A percentile compares a stretch with the other conserved stretches of the same genome.
phyloP scores from a whole-genome alignment of 2,797 vertebrate species.

The Acrocephalus scirpaceus region DNA sequence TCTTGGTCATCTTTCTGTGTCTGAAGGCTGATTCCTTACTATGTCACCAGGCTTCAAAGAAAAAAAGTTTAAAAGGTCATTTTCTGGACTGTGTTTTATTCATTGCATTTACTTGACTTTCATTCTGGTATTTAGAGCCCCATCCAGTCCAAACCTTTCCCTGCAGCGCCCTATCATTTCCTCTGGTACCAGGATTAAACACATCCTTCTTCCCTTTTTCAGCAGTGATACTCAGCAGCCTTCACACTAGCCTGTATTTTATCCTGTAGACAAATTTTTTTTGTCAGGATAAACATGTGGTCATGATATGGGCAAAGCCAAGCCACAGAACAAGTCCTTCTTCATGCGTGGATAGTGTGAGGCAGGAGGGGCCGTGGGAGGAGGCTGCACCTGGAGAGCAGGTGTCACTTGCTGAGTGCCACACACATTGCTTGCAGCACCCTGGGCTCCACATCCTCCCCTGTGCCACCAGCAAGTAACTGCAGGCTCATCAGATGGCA shows the following conservation, averaged over 20 bases:
- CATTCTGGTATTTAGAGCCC: not conserved
- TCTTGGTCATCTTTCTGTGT: not conserved
- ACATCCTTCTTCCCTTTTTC: not conserved
- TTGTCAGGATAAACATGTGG: not conserved
- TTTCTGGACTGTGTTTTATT: not conserved
- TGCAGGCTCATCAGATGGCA: not conserved
- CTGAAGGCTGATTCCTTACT: not conserved
- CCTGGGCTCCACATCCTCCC: not conserved
- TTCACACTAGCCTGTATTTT: not conserved
- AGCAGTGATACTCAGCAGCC: not conserved
- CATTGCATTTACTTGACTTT: not conserved
- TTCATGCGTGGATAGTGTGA: fast-evolving
- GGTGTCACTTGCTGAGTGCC: not conserved
- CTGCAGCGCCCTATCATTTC: not conserved
- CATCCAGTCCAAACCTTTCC: not conserved
- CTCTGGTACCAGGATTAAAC: not conserved
- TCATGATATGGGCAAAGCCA: fast-evolving
- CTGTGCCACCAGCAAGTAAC: fast-evolving
- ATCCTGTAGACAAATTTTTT: not conserved
- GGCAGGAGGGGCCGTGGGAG: not conserved
- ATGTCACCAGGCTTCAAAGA: not conserved
- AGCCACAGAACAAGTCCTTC: not conserved
- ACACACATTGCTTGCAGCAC: fast-evolving
- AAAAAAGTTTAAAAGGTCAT: not conserved
- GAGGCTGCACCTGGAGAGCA: not conserved